phyloP scores from a whole-genome alignment of 1,140 invertebrate genomes.

The Batillaria attramentaria region DNA sequence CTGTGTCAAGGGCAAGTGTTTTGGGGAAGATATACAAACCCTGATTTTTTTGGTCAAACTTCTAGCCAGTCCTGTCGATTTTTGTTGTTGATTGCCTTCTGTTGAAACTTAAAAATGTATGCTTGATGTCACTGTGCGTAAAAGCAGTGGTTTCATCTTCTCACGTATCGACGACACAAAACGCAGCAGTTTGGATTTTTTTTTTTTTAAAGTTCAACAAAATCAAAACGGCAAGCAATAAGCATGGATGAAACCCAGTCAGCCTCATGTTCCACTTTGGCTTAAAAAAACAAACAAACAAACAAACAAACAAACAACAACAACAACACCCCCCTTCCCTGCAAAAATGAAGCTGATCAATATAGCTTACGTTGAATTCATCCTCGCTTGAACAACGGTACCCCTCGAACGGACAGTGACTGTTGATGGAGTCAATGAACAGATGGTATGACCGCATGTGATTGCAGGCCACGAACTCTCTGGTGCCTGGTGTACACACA shows the following conservation, averaged over 20 bases:
- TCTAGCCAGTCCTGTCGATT: too few relatives aligned
- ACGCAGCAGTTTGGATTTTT: background rate
- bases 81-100: too few relatives aligned
- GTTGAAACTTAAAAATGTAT: too few relatives aligned
- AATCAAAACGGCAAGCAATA: background rate
- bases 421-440: slow-evolving; percentile 88
- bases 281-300: background rate
- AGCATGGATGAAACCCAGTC: background rate
- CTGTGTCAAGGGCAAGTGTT: too few relatives aligned
- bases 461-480: slow-evolving; percentile 81
- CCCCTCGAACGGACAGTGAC: slow-evolving; percentile 81
- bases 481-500: slow-evolving; percentile 46
- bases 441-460: slow-evolving; percentile 88
- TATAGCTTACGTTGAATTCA: slow-evolving; percentile 75
- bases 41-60: too few relatives aligned
- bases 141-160: too few relatives aligned
- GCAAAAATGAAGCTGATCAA: background rate
- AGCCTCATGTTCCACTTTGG: too few relatives aligned
- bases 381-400: slow-evolving; percentile 77
- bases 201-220: background rate
- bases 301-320: background rate
- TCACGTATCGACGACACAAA: too few relatives aligned
- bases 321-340: background rate
- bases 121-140: too few relatives aligned
- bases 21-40: too few relatives aligned